These are phyloP conservation scores for Periophthalmus modestus DNA, from an alignment of 2,113 vertebrate genomes.

Conservation along the genomic window DNA sequence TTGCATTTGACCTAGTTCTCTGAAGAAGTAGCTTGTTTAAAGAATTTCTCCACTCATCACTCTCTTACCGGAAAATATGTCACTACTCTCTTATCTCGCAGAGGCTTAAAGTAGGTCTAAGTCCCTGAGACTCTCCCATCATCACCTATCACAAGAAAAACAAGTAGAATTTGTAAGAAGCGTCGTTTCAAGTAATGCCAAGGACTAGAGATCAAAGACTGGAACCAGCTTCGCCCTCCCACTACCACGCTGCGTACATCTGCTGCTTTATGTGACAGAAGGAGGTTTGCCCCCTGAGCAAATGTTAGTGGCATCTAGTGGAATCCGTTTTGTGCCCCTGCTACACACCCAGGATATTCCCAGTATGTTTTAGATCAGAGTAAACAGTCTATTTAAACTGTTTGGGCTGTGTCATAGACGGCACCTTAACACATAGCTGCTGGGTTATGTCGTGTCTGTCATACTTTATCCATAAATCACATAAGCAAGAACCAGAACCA, in stretches of 20 bases:
- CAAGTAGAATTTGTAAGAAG: slow-evolving; percentile 53
- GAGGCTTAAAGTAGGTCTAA: not conserved
- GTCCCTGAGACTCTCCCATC: not conserved
- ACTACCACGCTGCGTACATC: slow-evolving; percentile 54
- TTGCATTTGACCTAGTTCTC: slow-evolving; percentile 19
- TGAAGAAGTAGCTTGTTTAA: not conserved
- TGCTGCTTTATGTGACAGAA: slow-evolving; percentile 37
- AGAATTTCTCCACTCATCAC: no score
- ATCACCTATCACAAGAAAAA: slow-evolving; percentile 32
- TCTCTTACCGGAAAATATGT: not conserved
- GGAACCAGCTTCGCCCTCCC: slow-evolving; percentile 19
- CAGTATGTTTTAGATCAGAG: not conserved
- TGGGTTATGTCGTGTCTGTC: not conserved
- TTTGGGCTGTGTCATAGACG: slow-evolving; percentile 12
- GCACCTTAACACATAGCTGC: not conserved
- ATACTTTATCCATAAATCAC: no score
- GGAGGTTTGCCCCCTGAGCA: slow-evolving; percentile 11
- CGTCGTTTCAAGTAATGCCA: slow-evolving; percentile 60
- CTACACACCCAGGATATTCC: not conserved
- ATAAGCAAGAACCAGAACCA: no score
- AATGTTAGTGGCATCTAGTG: slow-evolving; percentile 3
- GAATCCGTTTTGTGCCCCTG: not conserved
- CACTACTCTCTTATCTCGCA: slow-evolving; percentile 16
- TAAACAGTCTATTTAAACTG: slow-evolving; percentile 24
- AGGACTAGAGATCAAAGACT: slow-evolving; percentile 56